Evolutionary conservation across 2,888 invertebrate species (phyloP).

Genomic region (Willowsia nigromaculata): DNA sequence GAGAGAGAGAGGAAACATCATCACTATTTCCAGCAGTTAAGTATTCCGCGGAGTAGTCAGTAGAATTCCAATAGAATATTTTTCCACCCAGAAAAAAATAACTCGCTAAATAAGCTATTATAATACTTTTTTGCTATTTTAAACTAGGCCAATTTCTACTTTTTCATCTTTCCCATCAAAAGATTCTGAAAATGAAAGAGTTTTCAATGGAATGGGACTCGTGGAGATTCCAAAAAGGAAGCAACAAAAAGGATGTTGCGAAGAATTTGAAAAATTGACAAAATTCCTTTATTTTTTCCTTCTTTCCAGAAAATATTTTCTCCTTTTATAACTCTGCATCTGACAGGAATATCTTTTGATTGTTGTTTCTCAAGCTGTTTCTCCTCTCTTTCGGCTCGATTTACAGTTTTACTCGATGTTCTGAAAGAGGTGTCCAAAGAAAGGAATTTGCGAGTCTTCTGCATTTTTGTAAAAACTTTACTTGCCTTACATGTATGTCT

Average conservation of each 20-base stretch:
- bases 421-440: no score
- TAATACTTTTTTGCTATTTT: neutral
- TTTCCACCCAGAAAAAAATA: neutral
- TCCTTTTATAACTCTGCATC: slow-evolving; percentile 16
- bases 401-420: neutral
- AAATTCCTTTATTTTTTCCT: neutral
- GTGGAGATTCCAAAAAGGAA: neutral
- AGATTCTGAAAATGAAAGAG: neutral
- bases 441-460: no score
- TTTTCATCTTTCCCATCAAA: neutral
- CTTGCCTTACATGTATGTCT: no score
- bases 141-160: neutral
- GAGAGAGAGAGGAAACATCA: slow-evolving; percentile 21
- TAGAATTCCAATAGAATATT: slow-evolving; percentile 3
- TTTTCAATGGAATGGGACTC: neutral
- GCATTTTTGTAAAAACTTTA: no score
- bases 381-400: neutral
- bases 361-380: slow-evolving; percentile 23
- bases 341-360: slow-evolving; percentile 27
- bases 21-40: slow-evolving; percentile 6
- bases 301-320: neutral
- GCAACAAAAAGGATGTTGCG: neutral
- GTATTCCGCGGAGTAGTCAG: neutral
- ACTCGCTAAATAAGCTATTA: slow-evolving; percentile 43
- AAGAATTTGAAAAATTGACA: slow-evolving; percentile 29